Evolutionary conservation across 2,888 invertebrate genomes (phyloP).

Genomic region (Pyrgus malvae): DNA sequence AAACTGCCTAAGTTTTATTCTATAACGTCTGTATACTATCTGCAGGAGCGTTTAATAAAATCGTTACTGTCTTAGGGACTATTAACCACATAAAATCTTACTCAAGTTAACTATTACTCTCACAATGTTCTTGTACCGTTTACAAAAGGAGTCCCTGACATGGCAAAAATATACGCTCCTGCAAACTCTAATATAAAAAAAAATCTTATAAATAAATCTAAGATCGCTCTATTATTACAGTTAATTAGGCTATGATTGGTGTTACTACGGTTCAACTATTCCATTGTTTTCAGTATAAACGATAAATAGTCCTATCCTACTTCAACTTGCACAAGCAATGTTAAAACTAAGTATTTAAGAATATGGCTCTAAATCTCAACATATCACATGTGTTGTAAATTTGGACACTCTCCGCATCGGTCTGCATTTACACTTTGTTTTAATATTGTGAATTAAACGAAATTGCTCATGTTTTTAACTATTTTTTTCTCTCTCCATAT

Average conservation of each 20-base stretch:
- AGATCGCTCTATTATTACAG: slow-evolving; percentile 70
- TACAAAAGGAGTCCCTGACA: slow-evolving; percentile 13
- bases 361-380: slow-evolving; percentile 54
- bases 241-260: slow-evolving; percentile 78
- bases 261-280: slow-evolving; percentile 72
- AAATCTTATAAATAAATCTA: slow-evolving; percentile 74
- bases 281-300: slow-evolving; percentile 47
- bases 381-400: slow-evolving; percentile 48
- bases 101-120: slow-evolving; percentile 7
- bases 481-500: slow-evolving; percentile 14
- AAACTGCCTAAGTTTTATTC: slow-evolving; percentile 67
- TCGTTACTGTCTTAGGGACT: slow-evolving; percentile 29
- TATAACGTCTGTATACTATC: slow-evolving; percentile 56
- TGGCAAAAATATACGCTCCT: slow-evolving; percentile 40
- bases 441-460: neutral
- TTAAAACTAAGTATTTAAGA: slow-evolving; percentile 49
- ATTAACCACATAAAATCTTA: slow-evolving; percentile 8
- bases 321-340: slow-evolving; percentile 58
- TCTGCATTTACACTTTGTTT: slow-evolving; percentile 24
- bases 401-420: slow-evolving; percentile 33
- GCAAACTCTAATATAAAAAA: slow-evolving; percentile 55
- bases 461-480: neutral
- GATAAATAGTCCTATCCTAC: slow-evolving; percentile 46
- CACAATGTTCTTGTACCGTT: slow-evolving; percentile 2
- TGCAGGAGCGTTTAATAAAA: slow-evolving; percentile 46